Base-by-base conservation (phyloP, 2,113 vertebrate species). In the Equus quagga region DNA sequence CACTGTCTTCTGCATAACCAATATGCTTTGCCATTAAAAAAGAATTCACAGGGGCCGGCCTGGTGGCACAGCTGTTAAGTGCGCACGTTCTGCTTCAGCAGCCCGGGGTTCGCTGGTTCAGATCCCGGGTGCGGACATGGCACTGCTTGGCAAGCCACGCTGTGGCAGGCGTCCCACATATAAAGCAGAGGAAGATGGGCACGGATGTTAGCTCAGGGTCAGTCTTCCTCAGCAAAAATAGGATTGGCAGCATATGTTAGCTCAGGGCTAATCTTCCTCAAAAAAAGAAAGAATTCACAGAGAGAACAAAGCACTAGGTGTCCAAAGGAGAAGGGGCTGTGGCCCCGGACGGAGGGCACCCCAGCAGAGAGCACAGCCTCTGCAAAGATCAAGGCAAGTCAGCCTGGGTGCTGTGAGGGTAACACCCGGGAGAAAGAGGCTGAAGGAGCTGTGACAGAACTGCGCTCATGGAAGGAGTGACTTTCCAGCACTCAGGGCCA, bases 371-470 rank as follows among this genome's bases (percentile, higher is more conserved):
- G 11, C 60, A 44, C 7, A 33, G 28, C 41, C 60, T 33, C 82
- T 46, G 69, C 26, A 26, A 14, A 67, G 18, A 73, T 24, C 51
- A 13, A 51, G 64, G 64, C 17, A n/a, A 12, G 21, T 5, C 13
- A 19, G 1, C 23, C 3, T 3, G 13, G 17, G 60, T 41, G 44
- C 64, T 51, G 24, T 13, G 33, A 87, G 13, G 36, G 36, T n/a
- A 21, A 36, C 0, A 0, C 46, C 8, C 1, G 18, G n/a, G 54
- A 36, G 4, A 24, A 56, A 60, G 26, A 17, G 67, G 44, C 12
- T 2, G 17, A 24, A 10, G 31, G 26, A 49, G 78, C 51, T 18
- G 56, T 36, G 41, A 49, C 54, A 51, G 49, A 46, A 31, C 26
- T 4, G 49, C 44, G 56, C 65, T 75, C 13, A 23, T 0, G 11